Base-by-base conservation (phyloP, 2,888 invertebrate species). In the Thecophora atra region DNA sequence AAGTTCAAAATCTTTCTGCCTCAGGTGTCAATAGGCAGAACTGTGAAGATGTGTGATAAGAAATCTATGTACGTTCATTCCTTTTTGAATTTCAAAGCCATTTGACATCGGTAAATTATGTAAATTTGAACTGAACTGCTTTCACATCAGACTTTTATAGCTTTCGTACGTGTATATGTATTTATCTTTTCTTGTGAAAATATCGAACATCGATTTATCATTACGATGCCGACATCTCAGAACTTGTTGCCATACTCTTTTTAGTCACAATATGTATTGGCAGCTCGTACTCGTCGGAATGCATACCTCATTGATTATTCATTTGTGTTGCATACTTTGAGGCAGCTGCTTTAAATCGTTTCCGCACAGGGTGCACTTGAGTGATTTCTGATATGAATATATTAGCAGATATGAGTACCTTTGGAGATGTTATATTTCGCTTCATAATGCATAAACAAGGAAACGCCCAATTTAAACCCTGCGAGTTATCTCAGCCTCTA, bases 291-390 rank as follows among this genome's bases (percentile, higher is more conserved):
- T n/a, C n/a, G n/a, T 26, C 17, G 11, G 11, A 11, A 3, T 4
- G 19, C 4, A 8, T 21, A 11, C 21, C 24, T 56, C 26, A 26
- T 58, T 26, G 26, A 17, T 58, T 6, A 76, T 76, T 80, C 82
- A 79, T 77, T 21, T 67, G 15, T 74, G 70, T 75, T 77, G 79
- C 76, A 75, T 74, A 78, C 78, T 78, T 75, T 74, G 73, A 67
- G 74, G 72, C 75, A 65, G 60, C 62, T 51, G n/a, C 47, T 47
- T 47, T 47, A 47, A 54, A 67, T 19, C 28, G n/a, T 15, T 28
- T 65, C 5, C 0, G 3, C 52, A 52, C 28, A 65, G 65, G 24
- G 65, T 51, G 47, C n/a, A 26, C 21, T 44, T 5, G 3, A 28
- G 17, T 63, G 13, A 26, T 56, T 26, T 56, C 26, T 11, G 37